phyloP scores from a whole-genome alignment of 1,140 invertebrate species.

The Platyscapa corneri region DNA sequence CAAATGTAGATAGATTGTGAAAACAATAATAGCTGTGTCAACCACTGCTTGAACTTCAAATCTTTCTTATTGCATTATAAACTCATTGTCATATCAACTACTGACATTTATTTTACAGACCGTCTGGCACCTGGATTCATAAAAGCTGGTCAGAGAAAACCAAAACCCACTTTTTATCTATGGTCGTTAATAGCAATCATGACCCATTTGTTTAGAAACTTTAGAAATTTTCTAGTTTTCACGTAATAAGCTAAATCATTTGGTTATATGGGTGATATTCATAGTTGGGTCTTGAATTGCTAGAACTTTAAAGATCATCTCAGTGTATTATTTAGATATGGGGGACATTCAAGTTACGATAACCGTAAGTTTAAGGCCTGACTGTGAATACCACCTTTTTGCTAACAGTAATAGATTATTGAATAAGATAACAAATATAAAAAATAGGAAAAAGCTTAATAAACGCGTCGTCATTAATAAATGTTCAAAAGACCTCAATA shows the following conservation, averaged over 20 bases:
- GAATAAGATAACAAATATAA: conserved; percentile 5
- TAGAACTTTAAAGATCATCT: conserved; percentile 28
- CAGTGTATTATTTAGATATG: background rate
- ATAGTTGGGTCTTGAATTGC: conserved; percentile 23
- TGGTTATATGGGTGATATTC: conserved; percentile 26
- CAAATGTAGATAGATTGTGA: conserved; percentile 72
- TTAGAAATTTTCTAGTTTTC: conserved; percentile 13
- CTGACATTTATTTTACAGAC: conserved; percentile 71
- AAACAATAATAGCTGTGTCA: conserved; percentile 71
- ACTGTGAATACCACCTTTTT: conserved; percentile 36
- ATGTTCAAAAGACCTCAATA: conserved; percentile 39
- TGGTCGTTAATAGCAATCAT: conserved; percentile 41
- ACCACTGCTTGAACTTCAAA: conserved; percentile 71
- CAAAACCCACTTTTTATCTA: conserved; percentile 31
- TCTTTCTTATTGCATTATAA: conserved; percentile 72
- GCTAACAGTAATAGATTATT: background rate
- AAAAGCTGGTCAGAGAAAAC: conserved; percentile 73
- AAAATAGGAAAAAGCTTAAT: conserved; percentile 9
- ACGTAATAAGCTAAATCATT: conserved; percentile 13
- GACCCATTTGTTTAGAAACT: conserved; percentile 22
- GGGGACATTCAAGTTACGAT: background rate
- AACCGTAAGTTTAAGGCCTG: conserved; percentile 20
- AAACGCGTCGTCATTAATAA: conserved; percentile 31
- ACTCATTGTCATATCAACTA: conserved; percentile 73
- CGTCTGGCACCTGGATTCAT: conserved; percentile 75